These are phyloP conservation scores for Halichondria panicea DNA, from an alignment of 37 sponge, comb jelly and placozoan species.

Conservation along the genomic window DNA sequence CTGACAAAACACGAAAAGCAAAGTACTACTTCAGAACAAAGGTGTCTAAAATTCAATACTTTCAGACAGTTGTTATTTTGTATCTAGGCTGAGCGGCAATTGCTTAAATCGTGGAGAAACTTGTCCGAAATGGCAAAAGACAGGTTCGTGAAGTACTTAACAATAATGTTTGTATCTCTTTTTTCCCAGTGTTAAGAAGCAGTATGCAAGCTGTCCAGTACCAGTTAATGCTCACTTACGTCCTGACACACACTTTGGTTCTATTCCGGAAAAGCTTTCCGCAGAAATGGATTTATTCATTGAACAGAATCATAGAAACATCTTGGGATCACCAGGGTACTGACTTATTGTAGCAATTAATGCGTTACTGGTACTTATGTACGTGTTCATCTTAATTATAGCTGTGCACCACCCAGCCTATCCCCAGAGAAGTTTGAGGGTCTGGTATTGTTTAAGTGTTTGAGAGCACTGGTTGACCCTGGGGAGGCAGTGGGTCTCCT, in stretches of 20 bases:
- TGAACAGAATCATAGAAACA: background rate
- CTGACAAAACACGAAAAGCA: background rate
- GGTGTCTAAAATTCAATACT: background rate
- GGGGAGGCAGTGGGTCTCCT: conserved; percentile 95
- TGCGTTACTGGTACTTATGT: background rate
- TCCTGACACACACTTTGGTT: conserved; percentile 79
- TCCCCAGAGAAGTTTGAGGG: conserved; percentile 68
- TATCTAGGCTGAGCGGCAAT: conserved; percentile 22
- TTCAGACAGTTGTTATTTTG: background rate
- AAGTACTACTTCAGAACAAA: conserved; percentile 16
- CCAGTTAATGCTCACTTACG: conserved; percentile 60
- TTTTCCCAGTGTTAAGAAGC: conserved; percentile 18
- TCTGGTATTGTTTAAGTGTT: conserved; percentile 71
- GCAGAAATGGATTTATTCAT: conserved; percentile 34
- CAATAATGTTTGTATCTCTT: background rate
- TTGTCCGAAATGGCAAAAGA: conserved; percentile 32
- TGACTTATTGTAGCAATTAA: too few relatives aligned
- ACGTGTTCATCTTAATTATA: background rate
- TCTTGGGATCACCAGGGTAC: too few relatives aligned
- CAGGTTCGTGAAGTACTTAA: conserved; percentile 1
- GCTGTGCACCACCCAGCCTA: background rate
- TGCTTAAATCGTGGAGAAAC: conserved; percentile 46
- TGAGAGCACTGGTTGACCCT: conserved; percentile 83
- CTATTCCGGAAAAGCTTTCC: conserved; percentile 65
- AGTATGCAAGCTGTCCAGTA: conserved; percentile 41